These are phyloP conservation scores for Pachypeltis micranthus DNA, from an alignment of 1,140 invertebrate genomes.

Conservation along the genomic window DNA sequence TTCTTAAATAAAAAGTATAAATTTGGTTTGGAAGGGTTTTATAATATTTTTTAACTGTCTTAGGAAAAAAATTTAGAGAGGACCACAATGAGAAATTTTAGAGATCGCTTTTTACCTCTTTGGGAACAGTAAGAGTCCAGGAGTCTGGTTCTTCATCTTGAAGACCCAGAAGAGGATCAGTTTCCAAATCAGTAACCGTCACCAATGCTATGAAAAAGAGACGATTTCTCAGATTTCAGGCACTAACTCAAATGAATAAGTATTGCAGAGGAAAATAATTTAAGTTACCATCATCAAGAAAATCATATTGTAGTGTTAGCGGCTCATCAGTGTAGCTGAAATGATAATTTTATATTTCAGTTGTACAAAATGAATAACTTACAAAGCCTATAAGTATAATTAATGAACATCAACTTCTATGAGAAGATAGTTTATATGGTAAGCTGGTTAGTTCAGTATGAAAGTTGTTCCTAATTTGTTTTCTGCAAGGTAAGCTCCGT, in stretches of 20 bases:
- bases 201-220: conserved; percentile 35
- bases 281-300: conserved; percentile 43
- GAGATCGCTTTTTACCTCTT: conserved; percentile 56
- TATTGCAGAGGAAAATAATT: not conserved
- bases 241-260: too few relatives aligned
- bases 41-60: too few relatives aligned
- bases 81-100: not conserved
- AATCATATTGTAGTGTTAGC: conserved; percentile 46
- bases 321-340: conserved; percentile 47
- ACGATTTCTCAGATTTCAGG: not conserved
- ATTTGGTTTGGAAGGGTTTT: too few relatives aligned
- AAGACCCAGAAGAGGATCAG: conserved; percentile 66
- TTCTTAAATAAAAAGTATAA: not conserved
- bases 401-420: too few relatives aligned
- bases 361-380: not conserved
- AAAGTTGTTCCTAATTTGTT: too few relatives aligned
- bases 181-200: conserved; percentile 49
- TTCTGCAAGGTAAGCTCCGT: too few relatives aligned
- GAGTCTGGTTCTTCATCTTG: conserved; percentile 75
- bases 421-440: too few relatives aligned
- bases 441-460: too few relatives aligned
- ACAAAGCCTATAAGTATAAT: too few relatives aligned
- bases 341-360: not conserved
- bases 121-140: conserved; percentile 80
- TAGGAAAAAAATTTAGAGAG: too few relatives aligned